These are phyloP conservation scores for Megaleporinus macrocephalus DNA, from an alignment of 2,113 vertebrate species.

Conservation along the genomic window DNA sequence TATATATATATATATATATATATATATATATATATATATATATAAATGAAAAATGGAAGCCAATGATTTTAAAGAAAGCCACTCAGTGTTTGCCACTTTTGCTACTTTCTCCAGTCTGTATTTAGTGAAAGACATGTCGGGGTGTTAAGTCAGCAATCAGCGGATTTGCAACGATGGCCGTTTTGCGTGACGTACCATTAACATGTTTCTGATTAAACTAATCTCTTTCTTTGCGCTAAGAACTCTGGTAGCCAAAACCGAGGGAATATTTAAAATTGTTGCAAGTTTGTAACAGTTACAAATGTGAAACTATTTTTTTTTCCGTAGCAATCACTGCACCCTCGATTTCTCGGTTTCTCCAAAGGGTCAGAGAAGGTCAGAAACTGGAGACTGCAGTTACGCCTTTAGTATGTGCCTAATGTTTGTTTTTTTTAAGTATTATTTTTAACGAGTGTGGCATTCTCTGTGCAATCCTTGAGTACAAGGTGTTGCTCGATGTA, in stretches of 20 bases:
- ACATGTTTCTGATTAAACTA: background rate
- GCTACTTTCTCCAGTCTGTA: background rate
- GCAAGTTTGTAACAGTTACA: background rate
- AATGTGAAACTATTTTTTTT: background rate
- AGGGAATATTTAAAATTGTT: background rate
- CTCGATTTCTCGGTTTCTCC: background rate
- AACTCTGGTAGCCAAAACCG: background rate
- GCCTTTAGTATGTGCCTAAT: slow-evolving; percentile 1
- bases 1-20: too few species aligned
- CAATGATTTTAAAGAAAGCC: background rate
- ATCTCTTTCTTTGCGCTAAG: background rate
- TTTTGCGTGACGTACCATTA: background rate
- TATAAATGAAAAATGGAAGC: background rate
- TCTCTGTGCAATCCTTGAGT: background rate
- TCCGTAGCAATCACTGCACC: background rate
- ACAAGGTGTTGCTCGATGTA: slow-evolving; percentile 20
- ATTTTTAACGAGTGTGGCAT: background rate
- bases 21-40: too few species aligned
- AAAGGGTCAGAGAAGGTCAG: background rate
- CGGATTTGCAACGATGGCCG: background rate
- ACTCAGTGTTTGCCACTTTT: slow-evolving; percentile 4
- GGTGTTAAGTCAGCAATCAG: too few species aligned
- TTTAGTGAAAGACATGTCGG: background rate
- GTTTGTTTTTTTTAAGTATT: background rate
- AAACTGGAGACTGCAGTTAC: background rate